Base-by-base conservation (phyloP, 2,888 invertebrate genomes). In the Salticus scenicus region DNA sequence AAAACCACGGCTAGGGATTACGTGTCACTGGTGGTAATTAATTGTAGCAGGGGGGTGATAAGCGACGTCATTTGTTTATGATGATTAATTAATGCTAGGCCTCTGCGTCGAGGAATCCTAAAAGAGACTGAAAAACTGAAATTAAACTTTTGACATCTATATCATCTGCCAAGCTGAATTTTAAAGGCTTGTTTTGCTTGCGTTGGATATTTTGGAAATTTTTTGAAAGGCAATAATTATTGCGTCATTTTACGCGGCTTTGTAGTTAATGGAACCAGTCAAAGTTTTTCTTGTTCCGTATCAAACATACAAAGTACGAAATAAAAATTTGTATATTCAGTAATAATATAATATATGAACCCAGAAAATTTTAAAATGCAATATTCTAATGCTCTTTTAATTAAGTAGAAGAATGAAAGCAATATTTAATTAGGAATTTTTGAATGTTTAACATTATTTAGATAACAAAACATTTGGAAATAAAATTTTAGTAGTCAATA, bases 21-120 rank as follows among this genome's bases (percentile, higher is more conserved):
- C 84, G 78, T 85, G 84, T 85, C 84, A 85, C 69, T 85, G 84
- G 73, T 69, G 84, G 84, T 85, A 85, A 85, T 85, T 85, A 85
- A 85, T 85, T 85, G 84, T 85, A 78, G 74, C 67, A 64, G 82
- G 37, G 66, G 77, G 83, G 83, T 73, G 84, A 78, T 77, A 79
- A 85, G 74, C 63, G 57, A 69, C 78, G 78, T 85, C 84, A 85
- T 85, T 85, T 85, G 84, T 77, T 85, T 85, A 85, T 85, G 84
- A 79, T 85, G 84, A 85, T 85, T 85, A 85, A 85, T 85, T 78
- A 79, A 85, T 78, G 76, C 70, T 57, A 57, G 70, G 82, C 66
- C 81, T 47, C 67, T 73, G 51, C 64, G 33, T 24, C 63, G 8
- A 41, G 31, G 28, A 30, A 28, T 64, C n/a, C 72, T 69, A 74